Conservation (phyloP, 2,888 invertebrate genomes). For the Dryococelus australis region DNA sequence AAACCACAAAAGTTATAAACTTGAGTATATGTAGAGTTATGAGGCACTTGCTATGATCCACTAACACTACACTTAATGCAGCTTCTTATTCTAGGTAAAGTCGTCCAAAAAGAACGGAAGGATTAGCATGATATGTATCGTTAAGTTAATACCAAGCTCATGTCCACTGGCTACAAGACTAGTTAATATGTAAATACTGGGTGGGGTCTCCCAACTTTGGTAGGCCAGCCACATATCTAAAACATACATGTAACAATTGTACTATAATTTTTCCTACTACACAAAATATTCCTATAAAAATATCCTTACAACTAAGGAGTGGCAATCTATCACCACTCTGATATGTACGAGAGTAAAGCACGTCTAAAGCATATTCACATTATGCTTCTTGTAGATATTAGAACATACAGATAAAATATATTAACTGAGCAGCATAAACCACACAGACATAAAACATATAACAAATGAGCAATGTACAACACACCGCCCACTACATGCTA, state of each 20-base stretch:
- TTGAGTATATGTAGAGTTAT: background rate
- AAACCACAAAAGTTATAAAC: too few relatives aligned
- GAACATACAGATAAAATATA: background rate
- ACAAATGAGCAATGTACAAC: too few relatives aligned
- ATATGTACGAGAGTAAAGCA: background rate
- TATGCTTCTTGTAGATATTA: background rate
- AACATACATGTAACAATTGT: too few relatives aligned
- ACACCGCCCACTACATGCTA: too few relatives aligned
- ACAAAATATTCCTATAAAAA: background rate
- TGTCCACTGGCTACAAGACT: background rate
- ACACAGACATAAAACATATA: background rate
- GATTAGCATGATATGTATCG: background rate
- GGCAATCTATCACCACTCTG: background rate
- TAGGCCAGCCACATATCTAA: background rate
- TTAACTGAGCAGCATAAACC: background rate
- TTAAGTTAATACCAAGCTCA: background rate
- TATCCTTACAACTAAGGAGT: background rate
- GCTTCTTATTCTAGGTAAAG: background rate
- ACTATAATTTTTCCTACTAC: background rate
- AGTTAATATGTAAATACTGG: background rate
- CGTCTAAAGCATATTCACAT: background rate
- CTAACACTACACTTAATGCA: background rate
- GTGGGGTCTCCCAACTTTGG: background rate
- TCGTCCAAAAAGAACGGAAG: background rate
- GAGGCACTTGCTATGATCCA: background rate